Evolutionary conservation across 2,888 invertebrate species (phyloP).

Genomic region (Heteromyza rotundicornis): DNA sequence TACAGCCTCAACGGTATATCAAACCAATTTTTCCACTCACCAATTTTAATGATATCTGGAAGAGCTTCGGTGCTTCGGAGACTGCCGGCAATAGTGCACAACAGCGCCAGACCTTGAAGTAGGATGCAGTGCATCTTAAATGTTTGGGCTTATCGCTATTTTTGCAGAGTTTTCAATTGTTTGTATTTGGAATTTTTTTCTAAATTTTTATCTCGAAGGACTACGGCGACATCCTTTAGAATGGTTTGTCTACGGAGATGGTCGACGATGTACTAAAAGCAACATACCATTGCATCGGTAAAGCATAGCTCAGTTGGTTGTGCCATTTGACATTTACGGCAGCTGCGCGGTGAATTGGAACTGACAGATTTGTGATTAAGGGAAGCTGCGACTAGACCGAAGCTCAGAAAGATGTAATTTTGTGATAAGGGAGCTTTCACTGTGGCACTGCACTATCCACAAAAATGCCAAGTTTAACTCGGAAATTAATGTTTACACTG

Average conservation of each 20-base stretch:
- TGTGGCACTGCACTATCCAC: too few species aligned
- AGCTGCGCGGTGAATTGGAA: constrained; percentile 34
- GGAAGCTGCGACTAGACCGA: too few species aligned
- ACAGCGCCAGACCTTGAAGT: constrained; percentile 28
- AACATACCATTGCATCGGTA: neutral
- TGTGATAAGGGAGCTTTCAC: too few species aligned
- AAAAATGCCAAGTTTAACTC: too few species aligned
- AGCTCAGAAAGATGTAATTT: too few species aligned
- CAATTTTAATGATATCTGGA: constrained; percentile 59
- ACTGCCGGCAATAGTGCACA: constrained; percentile 30
- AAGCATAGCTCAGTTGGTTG: neutral
- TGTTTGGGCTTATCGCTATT: too few species aligned
- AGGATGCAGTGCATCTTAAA: too few species aligned
- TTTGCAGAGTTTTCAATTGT: constrained; percentile 17
- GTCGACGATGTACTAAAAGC: constrained; percentile 18
- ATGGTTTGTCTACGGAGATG: constrained; percentile 5
- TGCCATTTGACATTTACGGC: constrained; percentile 36
- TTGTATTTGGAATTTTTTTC: constrained; percentile 3
- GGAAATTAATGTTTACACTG: too few species aligned
- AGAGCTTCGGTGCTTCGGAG: constrained; percentile 38
- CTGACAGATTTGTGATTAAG: too few species aligned
- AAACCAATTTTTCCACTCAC: constrained; percentile 38
- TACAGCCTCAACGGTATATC: constrained; percentile 25
- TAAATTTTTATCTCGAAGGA: neutral
- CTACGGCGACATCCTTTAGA: constrained; percentile 35